Evolutionary conservation across 2,888 invertebrate species (phyloP), one percentile per base, ranked within the genome.

Genomic region (Caenorhabditis sp.): DNA sequence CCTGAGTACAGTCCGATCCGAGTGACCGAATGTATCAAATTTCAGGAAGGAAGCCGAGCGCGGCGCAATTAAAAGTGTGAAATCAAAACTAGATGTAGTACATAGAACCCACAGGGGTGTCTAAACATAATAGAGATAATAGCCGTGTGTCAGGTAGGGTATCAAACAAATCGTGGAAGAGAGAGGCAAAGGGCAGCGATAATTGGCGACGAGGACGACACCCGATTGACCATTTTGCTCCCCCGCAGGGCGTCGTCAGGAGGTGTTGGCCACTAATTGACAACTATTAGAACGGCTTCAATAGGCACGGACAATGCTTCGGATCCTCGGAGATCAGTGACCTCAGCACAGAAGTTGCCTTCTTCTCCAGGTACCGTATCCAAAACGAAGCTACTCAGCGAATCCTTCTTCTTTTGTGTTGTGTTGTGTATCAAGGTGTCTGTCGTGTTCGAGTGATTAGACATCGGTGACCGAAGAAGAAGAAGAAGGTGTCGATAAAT

Each of bases 121-220:
- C 68, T 68, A 68, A 68, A 68, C 59, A 68, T 59, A 68, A 68
- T 68, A 68, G 66, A 68, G 58, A 68, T 68, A 68, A 68, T 68
- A 68, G 68, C 58, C 58, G 58, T 68, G 48, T 65, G 65, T 65
- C 65, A 55, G 65, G n/a, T n/a, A n/a, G n/a, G n/a, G 65, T 65
- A 65, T 65, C 65, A 55, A 45, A 63, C 53, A 55, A 62, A 62
- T 62, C 41, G 50, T 41, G 37, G 37, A 5, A 30, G 13, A 9
- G 24, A 37, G 37, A 53, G 48, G 55, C 17, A 65, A 65, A 65
- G 65, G 65, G 65, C 65, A 65, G 45, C 55, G 45, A 52, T 68
- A 68, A 59, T 58, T 68, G 68, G 43, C 55, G 30, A n/a, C n/a
- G n/a, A n/a, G n/a, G n/a, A n/a, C n/a, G n/a, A 24, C 30, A 27